Conservation (phyloP, 1,140 invertebrate genomes). For the Phthorimaea operculella region DNA sequence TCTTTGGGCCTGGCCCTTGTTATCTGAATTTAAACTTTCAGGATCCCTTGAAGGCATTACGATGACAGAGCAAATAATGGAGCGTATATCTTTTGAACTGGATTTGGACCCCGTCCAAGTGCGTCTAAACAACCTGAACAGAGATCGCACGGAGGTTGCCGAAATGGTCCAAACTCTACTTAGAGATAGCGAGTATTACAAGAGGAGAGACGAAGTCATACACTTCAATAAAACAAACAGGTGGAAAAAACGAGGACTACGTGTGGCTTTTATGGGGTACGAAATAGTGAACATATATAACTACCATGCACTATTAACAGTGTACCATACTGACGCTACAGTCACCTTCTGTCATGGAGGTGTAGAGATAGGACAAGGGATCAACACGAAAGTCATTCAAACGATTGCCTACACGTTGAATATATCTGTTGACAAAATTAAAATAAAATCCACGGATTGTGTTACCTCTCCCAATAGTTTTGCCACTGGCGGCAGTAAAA, state of each 20-base stretch:
- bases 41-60: slow-evolving; percentile 72
- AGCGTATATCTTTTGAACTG: slow-evolving; percentile 75
- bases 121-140: slow-evolving; percentile 67
- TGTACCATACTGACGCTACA: slow-evolving; percentile 80
- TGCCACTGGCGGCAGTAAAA: slow-evolving; percentile 71
- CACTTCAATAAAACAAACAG: slow-evolving; percentile 76
- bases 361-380: slow-evolving; percentile 85
- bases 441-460: slow-evolving; percentile 71
- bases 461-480: slow-evolving; percentile 63
- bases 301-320: slow-evolving; percentile 72
- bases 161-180: slow-evolving; percentile 17
- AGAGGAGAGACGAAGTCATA: slow-evolving; percentile 63
- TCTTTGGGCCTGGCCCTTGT: no score
- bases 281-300: slow-evolving; percentile 57
- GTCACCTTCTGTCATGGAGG: slow-evolving; percentile 80
- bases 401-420: slow-evolving; percentile 77
- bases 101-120: slow-evolving; percentile 74
- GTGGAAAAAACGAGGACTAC: slow-evolving; percentile 80
- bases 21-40: slow-evolving; percentile 23
- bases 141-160: slow-evolving; percentile 31
- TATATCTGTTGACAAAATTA: slow-evolving; percentile 76
- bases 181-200: slow-evolving; percentile 61
- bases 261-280: slow-evolving; percentile 73
- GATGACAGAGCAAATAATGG: slow-evolving; percentile 79
- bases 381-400: slow-evolving; percentile 73